Conservation (phyloP, 2,797 vertebrate genomes). For the Glyptemys insculpta region DNA sequence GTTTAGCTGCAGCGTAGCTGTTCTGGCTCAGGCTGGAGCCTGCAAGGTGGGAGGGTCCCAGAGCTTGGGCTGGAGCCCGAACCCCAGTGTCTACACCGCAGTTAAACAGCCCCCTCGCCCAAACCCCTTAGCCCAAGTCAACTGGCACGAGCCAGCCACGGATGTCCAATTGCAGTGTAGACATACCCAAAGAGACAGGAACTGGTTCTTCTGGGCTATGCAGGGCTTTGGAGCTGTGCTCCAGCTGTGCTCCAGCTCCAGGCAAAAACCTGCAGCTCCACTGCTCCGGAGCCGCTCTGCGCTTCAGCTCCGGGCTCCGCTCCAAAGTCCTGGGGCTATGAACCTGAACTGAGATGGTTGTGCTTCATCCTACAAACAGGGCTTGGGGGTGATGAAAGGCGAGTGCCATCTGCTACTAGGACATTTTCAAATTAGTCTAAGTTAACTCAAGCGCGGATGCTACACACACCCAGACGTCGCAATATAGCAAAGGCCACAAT, state of each 20-base stretch:
- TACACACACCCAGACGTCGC: background rate
- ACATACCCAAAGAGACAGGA: background rate
- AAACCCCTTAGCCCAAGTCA: background rate
- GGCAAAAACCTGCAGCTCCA: too few species aligned
- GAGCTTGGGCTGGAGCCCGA: background rate
- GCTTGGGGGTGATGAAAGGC: background rate
- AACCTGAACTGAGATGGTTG: background rate
- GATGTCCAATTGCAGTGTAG: background rate
- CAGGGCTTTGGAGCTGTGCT: too few species aligned
- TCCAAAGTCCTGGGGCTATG: background rate
- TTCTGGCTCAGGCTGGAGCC: background rate
- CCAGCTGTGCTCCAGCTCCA: too few species aligned
- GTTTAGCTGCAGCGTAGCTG: background rate
- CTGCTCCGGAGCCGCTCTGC: too few species aligned
- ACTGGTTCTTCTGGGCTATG: background rate
- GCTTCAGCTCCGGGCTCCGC: too few species aligned
- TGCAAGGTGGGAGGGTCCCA: background rate
- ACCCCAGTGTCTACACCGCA: background rate
- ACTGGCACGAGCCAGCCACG: background rate
- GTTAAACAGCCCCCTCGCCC: background rate
- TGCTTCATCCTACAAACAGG: background rate
- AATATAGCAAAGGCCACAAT: background rate
- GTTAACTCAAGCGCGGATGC: fast-evolving
- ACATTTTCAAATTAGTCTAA: background rate
- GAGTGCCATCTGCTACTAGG: background rate